These are phyloP conservation scores for Cryptocephalus primarius DNA, from an alignment of 2,888 invertebrate genomes.

Conservation along the genomic window DNA sequence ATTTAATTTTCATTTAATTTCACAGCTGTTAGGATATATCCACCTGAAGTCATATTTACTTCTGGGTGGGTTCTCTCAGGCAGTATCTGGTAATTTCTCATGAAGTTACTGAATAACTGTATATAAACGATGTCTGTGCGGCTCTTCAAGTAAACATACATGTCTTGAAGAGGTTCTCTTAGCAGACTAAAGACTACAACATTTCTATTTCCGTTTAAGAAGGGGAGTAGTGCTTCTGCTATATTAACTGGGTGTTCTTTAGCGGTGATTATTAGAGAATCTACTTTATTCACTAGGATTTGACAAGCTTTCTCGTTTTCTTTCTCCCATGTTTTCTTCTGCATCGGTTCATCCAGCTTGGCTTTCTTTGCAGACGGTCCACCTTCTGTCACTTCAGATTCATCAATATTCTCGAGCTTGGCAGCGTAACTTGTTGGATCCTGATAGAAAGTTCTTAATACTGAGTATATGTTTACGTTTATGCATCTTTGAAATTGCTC, in stretches of 20 bases:
- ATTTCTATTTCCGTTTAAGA: conserved; percentile 70
- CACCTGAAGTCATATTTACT: conserved; percentile 84
- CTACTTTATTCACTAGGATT: conserved; percentile 52
- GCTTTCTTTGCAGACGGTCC: conserved; percentile 9
- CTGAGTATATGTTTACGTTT: conserved; percentile 67
- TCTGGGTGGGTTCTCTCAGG: conserved; percentile 90
- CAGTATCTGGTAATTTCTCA: conserved; percentile 82
- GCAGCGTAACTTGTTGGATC: conserved; percentile 22
- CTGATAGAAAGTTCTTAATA: conserved; percentile 57
- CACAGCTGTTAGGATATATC: conserved; percentile 73
- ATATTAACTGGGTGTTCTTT: conserved; percentile 81
- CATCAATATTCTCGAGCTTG: neutral
- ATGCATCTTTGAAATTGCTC: conserved; percentile 61
- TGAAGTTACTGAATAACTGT: conserved; percentile 74
- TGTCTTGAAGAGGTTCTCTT: conserved; percentile 74
- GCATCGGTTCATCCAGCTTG: conserved; percentile 8
- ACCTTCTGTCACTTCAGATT: neutral
- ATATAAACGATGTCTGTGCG: conserved; percentile 62
- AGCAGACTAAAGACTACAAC: conserved; percentile 75
- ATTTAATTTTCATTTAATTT: conserved; percentile 16
- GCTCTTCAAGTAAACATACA: conserved; percentile 68
- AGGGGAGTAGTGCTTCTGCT: conserved; percentile 61
- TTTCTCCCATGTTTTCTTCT: conserved; percentile 46
- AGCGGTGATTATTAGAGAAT: conserved; percentile 66
- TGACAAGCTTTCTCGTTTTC: conserved; percentile 57